Base-by-base conservation (phyloP, 2,113 vertebrate species). In the Prunella himalayana region DNA sequence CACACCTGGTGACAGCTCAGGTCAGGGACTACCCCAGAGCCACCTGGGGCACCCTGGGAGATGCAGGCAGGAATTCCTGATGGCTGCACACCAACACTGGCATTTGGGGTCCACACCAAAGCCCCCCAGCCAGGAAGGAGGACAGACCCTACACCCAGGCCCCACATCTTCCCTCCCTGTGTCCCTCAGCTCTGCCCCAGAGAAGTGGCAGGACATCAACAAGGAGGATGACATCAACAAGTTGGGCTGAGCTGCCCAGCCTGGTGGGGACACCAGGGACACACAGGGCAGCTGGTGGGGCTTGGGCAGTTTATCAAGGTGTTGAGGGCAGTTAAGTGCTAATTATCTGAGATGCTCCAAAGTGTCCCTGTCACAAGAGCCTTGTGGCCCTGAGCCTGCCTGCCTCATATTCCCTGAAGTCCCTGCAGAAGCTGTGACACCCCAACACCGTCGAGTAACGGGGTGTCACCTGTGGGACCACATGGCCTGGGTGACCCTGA, bases 311-410 rank as follows among this genome's bases (percentile, higher is more conserved):
- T 90, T 63, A 60, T 57, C 39, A 11, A 18, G 76, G 54, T n/a
- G 25, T 31, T 76, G 51, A 61, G 73, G 69, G 57, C 95, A 93
- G 90, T 91, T 79, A 93, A 88, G 60, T 70, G 35, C 71, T 86
- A 90, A 94, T 93, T 95, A 90, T 69, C 45, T 59, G n/a, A 92
- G 92, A 78, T 54, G 51, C 79, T 91, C 84, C 89, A 31, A 66
- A 78, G 68, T 47, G 57, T 44, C 23, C 45, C 45, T 95, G 51
- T 78, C 75, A 88, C 19, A 83, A 35, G 33, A 90, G 41, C 71
- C 69, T 78, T 3, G 2, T 77, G 63, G 56, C 72, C 86, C 35
- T 15, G 37, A 53, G 47, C 33, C 87, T 84, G 47, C 22, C 57
- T 90, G 76, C 18, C 44, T 84, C 84, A 28, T 64, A 69, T 42